Evolutionary conservation across 2,797 vertebrate species (phyloP), one percentile per base, ranked within the genome.

Genomic region (Hydrolagus colliei): DNA sequence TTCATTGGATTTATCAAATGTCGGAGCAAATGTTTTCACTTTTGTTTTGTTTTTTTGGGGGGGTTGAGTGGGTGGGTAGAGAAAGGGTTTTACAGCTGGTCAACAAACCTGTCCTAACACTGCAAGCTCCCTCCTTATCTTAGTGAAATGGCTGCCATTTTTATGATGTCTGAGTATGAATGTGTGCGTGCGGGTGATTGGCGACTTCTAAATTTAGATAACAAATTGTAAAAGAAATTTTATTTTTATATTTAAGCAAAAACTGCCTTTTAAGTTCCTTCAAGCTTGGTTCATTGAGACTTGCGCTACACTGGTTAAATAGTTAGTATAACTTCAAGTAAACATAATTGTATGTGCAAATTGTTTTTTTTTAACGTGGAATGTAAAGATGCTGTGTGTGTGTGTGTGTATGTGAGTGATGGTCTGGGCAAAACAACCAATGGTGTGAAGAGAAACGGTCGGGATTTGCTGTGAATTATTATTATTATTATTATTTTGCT

Each of bases 161-260:
- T 86, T 86, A 73, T 80, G 86, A 87, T 72, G 74, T 80, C 77
- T 86, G 71, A 87, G 92, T 90, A 89, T 91, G 93, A 92, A 92
- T 94, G 93, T 89, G 91, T 93, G 93, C 92, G 91, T 93, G 93
- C 92, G 92, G 88, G 90, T 90, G 90, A 87, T 92, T 89, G 89
- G 89, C 79, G 86, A 88, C 88, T 79, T 90, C 92, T 91, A 93
- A 94, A 93, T 92, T 92, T 90, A 86, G 88, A 86, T 87, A 88
- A 88, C 92, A 93, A 93, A 91, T 93, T 93, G 90, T 87, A 90
- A 91, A 89, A 90, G 92, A 93, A 92, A 92, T 91, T 94, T 93
- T 95, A 94, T 94, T 95, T 95, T 95, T 95, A 89, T 95, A 95
- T 94, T 94, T 93, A 95, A 95, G 92, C 92, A 94, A 92, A 93